phyloP scores from a whole-genome alignment of 2,888 invertebrate species.

The Zygogramma bicolorata region DNA sequence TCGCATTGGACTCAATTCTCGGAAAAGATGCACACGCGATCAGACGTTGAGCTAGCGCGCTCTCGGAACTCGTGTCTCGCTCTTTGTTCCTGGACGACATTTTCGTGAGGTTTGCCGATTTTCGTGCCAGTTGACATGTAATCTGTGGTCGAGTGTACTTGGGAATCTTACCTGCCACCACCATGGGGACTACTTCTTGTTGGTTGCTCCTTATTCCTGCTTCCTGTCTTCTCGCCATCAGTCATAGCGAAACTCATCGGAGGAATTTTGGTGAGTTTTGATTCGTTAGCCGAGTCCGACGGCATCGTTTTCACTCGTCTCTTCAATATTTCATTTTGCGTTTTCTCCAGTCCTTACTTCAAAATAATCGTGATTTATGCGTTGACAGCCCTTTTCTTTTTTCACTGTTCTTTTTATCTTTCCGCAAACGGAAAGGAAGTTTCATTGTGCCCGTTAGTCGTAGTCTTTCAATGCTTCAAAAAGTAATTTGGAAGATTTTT shows the following conservation, averaged over 20 bases:
- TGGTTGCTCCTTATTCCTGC: conserved; percentile 42
- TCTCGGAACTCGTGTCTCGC: conserved; percentile 27
- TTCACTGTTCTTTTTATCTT: conserved; percentile 10
- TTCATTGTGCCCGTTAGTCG: background rate
- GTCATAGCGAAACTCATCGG: conserved; percentile 21
- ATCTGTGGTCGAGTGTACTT: background rate
- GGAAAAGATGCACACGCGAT: conserved; percentile 50
- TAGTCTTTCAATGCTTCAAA: background rate
- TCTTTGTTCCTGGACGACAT: conserved; percentile 29
- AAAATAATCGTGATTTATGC: conserved; percentile 52
- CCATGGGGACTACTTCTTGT: conserved; percentile 51
- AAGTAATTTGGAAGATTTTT: background rate
- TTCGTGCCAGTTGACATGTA: conserved; percentile 18
- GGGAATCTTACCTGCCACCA: conserved; percentile 34
- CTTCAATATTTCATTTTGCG: background rate
- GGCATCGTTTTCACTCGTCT: background rate
- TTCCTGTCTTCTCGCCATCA: conserved; percentile 45
- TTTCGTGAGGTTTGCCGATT: conserved; percentile 11
- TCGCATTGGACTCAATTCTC: conserved; percentile 51
- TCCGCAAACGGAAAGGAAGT: background rate
- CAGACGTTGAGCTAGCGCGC: conserved; percentile 41
- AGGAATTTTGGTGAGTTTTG: conserved; percentile 56
- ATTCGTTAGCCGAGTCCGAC: background rate
- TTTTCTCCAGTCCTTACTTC: background rate
- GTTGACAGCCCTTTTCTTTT: conserved; percentile 39